Evolutionary conservation across 2,113 vertebrate genomes (phyloP).

Genomic region (cat (Felis catus)): F.catus_Fca126_mat1.0 CM031411.1:89316001-89316500

Average conservation of each 20-base stretch:
- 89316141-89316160: neutral
- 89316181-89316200: neutral
- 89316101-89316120: neutral
- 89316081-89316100: neutral
- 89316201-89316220: neutral
- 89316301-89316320: no score
- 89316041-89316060: neutral
- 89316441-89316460: slow-evolving; percentile 2
- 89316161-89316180: neutral
- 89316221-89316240: neutral
- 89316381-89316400: neutral
- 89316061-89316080: neutral
- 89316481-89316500: neutral
- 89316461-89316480: neutral
- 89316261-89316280: no score
- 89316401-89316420: neutral
- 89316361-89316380: neutral
- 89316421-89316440: neutral
- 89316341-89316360: neutral
- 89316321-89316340: no score
- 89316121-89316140: neutral
- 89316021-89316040: no score
- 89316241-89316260: neutral
- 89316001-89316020: neutral
- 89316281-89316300: no score